Conservation (phyloP, 2,797 vertebrate species). For the Tiaroga cobitis region DNA sequence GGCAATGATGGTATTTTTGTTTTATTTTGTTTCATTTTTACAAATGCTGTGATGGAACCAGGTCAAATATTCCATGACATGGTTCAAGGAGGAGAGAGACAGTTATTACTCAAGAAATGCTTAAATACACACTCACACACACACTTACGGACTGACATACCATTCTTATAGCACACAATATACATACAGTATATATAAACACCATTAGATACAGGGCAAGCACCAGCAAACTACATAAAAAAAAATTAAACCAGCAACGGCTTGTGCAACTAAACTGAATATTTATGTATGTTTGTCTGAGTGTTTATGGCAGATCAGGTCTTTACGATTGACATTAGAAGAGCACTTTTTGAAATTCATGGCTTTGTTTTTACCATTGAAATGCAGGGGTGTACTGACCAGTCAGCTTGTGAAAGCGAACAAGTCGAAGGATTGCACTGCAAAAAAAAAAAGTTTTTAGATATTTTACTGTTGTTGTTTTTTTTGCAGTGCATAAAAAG, state of each 20-base stretch:
- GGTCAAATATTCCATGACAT: conserved; percentile 31
- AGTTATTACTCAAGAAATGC: conserved; percentile 31
- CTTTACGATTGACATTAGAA: conserved; percentile 30
- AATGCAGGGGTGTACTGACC: conserved; percentile 3
- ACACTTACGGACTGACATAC: not conserved
- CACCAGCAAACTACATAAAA: conserved; percentile 38
- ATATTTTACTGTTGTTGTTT: not conserved
- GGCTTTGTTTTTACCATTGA: conserved; percentile 15
- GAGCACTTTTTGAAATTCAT: conserved; percentile 40
- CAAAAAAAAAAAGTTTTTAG: not conserved
- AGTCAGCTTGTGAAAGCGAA: not conserved
- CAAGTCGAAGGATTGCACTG: not conserved
- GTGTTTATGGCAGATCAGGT: conserved; percentile 12
- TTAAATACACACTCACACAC: conserved; percentile 11
- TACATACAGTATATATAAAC: not conserved
- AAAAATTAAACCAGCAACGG: conserved; percentile 43
- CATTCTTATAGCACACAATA: conserved; percentile 28
- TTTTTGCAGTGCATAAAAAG: not conserved
- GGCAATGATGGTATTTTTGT: conserved; percentile 19
- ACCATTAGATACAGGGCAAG: conserved; percentile 11
- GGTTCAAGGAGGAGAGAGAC: conserved; percentile 27
- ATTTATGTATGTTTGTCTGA: conserved; percentile 26
- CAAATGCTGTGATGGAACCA: conserved; percentile 33
- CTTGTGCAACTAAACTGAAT: conserved; percentile 24
- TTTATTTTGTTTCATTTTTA: conserved; percentile 31